Conservation (phyloP, 2,888 invertebrate species). For the Chloroclystis v-ata region DNA sequence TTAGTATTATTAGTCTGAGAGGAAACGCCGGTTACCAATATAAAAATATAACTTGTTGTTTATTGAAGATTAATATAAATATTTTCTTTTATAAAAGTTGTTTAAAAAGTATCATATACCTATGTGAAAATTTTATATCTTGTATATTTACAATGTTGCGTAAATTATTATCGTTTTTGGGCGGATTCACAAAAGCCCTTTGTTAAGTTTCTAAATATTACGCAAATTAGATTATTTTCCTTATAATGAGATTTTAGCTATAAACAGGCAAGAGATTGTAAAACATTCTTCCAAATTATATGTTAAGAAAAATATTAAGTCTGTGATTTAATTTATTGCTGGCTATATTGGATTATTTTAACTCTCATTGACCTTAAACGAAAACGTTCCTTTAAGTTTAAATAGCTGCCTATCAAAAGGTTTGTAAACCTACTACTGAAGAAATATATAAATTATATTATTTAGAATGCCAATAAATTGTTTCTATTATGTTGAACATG, state of each 20-base stretch:
- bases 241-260: slow-evolving; percentile 58
- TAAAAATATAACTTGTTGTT: slow-evolving; percentile 77
- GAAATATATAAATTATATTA: too few species aligned
- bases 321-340: slow-evolving; percentile 77
- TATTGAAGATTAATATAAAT: slow-evolving; percentile 74
- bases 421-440: slow-evolving; percentile 29
- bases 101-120: slow-evolving; percentile 52
- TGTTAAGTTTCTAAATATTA: slow-evolving; percentile 74
- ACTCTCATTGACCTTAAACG: slow-evolving; percentile 63
- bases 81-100: slow-evolving; percentile 65
- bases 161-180: slow-evolving; percentile 65
- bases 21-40: slow-evolving; percentile 78
- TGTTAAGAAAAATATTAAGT: slow-evolving; percentile 64
- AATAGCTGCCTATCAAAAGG: slow-evolving; percentile 72
- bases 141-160: slow-evolving; percentile 57
- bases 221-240: slow-evolving; percentile 54
- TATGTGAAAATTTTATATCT: slow-evolving; percentile 49
- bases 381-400: slow-evolving; percentile 75
- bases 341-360: slow-evolving; percentile 40
- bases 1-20: slow-evolving; percentile 77
- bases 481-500: too few species aligned
- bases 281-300: slow-evolving; percentile 39
- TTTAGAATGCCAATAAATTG: too few species aligned
- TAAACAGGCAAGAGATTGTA: slow-evolving; percentile 44
- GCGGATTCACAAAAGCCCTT: slow-evolving; percentile 36